Evolutionary conservation across 2,797 vertebrate genomes (phyloP), one percentile per base, ranked within the genome.

Genomic region (Moxostoma hubbsi): DNA sequence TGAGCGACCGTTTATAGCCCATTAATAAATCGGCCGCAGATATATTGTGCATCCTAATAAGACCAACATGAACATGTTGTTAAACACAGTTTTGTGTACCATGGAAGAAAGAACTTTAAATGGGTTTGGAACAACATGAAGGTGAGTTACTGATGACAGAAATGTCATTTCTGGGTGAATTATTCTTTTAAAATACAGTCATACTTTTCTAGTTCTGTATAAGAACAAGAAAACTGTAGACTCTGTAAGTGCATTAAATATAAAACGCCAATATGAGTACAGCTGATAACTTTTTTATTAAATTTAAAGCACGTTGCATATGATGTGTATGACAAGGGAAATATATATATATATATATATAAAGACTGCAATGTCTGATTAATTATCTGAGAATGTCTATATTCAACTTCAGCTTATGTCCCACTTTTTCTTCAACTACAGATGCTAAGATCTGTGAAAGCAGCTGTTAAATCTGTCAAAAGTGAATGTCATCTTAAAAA

Each of bases 361-460:
- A 3, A 6, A 63, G 6, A n/a, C 8, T 4, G 43, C 62, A 64
- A n/a, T 11, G 7, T 64, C 72, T 74, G 24, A 64, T 10, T 13
- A 63, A 74, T 63, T 74, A 9, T 59, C 50, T 46, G 13, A 43
- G 9, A 61, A 63, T 0, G 0, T 16, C 49, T 43, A 0, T 63
- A 47, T 53, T 43, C 36, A 63, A 63, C 43, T 54, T 62, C 49
- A 74, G 49, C 13, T 11, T 72, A 15, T 74, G 18, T 59, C 43
- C 24, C 13, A 11, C 50, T 45, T 45, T 51, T 12, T 16, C 46
- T 12, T 71, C 12, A 12, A n/a, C 5, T 51, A 62, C 49, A 74
- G n/a, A 74, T 51, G 24, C 47, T 63, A 51, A 8, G 49, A 53
- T 74, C 59, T 74, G n/a, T 64, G 45, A 64, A 45, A 54, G 10